A percentile compares a stretch with the other conserved stretches of the same genome.
phyloP scores from a whole-genome alignment of 2,113 vertebrate genomes.

The Poeciliopsis prolifica region DNA sequence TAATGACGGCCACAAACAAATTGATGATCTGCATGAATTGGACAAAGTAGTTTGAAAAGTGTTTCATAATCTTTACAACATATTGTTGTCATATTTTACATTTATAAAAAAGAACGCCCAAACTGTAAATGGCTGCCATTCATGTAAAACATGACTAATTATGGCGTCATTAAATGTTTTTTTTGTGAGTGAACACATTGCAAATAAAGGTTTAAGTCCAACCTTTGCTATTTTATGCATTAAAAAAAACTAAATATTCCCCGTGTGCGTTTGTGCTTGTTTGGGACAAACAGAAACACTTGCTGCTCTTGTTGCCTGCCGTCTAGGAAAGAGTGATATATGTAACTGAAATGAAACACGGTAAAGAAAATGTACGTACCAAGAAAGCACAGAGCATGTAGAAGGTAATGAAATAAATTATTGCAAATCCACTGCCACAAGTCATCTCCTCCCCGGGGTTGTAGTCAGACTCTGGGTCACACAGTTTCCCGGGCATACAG shows the following conservation, averaged over 20 bases:
- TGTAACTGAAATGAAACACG: neutral
- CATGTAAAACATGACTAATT: too few species aligned
- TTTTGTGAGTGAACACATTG: neutral
- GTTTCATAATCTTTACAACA: too few species aligned
- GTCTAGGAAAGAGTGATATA: neutral
- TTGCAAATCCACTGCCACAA: constrained; percentile 96
- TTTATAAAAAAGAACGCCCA: neutral
- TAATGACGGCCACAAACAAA: constrained; percentile 98
- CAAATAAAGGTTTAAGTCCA: neutral
- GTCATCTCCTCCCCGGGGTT: constrained; percentile 92
- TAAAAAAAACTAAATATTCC: neutral
- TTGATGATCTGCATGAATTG: constrained; percentile 90
- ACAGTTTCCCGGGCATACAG: constrained; percentile 93
- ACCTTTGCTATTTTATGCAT: neutral
- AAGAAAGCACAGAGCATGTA: constrained; percentile 99
- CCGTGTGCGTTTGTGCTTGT: too few species aligned
- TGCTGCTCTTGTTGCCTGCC: too few species aligned
- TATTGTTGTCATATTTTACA: too few species aligned
- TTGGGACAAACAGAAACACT: too few species aligned
- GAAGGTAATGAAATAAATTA: constrained; percentile 98
- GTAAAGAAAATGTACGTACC: constrained; percentile 75
- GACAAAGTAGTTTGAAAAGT: constrained; percentile 10
- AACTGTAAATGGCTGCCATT: neutral
- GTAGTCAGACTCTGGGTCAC: constrained; percentile 94
- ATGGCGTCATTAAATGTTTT: too few species aligned